These are phyloP conservation scores for Streblospio benedicti DNA, from an alignment of 1,140 invertebrate genomes.

Conservation along the genomic window DNA sequence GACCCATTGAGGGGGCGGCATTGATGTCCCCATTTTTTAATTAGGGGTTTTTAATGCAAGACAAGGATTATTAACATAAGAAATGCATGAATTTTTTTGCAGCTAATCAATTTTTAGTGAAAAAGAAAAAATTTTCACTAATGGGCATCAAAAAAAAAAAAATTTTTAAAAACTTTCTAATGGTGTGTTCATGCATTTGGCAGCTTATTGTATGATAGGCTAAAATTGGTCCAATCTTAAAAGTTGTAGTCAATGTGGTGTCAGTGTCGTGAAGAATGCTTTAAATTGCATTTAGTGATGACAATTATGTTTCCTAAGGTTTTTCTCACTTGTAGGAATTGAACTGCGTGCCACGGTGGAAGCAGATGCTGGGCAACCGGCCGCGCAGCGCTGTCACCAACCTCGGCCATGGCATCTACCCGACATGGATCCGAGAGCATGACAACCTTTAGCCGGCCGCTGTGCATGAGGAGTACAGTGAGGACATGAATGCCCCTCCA, in stretches of 20 bases:
- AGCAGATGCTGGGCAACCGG: constrained; percentile 83
- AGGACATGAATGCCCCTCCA: constrained; percentile 34
- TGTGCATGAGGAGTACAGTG: constrained; percentile 59
- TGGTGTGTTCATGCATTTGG: too few relatives aligned
- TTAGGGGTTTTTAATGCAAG: too few relatives aligned
- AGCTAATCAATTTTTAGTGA: too few relatives aligned
- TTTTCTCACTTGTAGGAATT: constrained; percentile 39
- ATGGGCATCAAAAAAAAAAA: too few relatives aligned
- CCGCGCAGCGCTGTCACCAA: constrained; percentile 86
- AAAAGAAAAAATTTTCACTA: too few relatives aligned
- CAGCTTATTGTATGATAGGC: too few relatives aligned
- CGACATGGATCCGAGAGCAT: constrained; percentile 84
- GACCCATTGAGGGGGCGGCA: constrained; percentile 68
- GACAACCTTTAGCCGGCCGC: constrained; percentile 72
- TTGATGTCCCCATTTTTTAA: constrained; percentile 4
- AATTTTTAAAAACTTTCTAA: too few relatives aligned
- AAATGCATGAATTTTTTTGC: too few relatives aligned
- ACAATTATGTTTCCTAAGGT: too few relatives aligned
- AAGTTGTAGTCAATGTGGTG: neutral
- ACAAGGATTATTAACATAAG: too few relatives aligned
- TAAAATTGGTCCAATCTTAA: too few relatives aligned
- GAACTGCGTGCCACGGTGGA: constrained; percentile 54
- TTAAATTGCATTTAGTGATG: too few relatives aligned
- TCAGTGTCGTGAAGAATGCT: neutral
- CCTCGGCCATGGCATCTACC: constrained; percentile 93